Evolutionary conservation across 2,888 invertebrate genomes (phyloP).

Genomic region (Antheraea assamensis): DNA sequence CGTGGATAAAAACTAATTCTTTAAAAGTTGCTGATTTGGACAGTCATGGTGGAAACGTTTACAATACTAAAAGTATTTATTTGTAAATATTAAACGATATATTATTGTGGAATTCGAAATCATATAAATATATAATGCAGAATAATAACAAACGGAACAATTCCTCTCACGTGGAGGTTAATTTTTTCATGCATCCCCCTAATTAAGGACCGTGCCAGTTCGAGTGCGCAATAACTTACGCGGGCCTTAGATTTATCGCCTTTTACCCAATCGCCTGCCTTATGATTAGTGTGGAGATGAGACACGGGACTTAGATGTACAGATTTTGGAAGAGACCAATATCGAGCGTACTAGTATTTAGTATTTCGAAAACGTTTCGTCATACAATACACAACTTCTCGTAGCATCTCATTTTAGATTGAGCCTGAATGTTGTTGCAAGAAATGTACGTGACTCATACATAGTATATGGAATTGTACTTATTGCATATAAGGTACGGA

Average conservation of each 20-base stretch:
- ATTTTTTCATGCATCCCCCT: constrained; percentile 40
- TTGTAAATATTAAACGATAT: not conserved
- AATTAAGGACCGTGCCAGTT: constrained; percentile 38
- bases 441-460: too few relatives aligned
- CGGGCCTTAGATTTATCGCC: constrained; percentile 54
- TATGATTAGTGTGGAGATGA: constrained; percentile 52
- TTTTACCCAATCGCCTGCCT: constrained; percentile 54
- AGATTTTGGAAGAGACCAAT: constrained; percentile 23
- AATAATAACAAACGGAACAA: constrained; percentile 27
- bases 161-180: constrained; percentile 32
- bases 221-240: constrained; percentile 43
- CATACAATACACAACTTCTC: too few relatives aligned
- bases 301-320: constrained; percentile 18
- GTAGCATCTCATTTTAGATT: too few relatives aligned
- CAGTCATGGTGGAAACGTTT: too few relatives aligned
- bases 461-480: too few relatives aligned
- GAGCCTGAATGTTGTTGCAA: too few relatives aligned
- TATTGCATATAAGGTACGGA: too few relatives aligned
- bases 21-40: too few relatives aligned
- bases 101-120: not conserved
- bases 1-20: too few relatives aligned
- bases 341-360: not conserved
- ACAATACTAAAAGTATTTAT: not conserved
- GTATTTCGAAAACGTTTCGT: too few relatives aligned
- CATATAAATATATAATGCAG: not conserved